Evolutionary conservation across 2,113 vertebrate genomes (phyloP), one percentile per base, ranked within the genome.

Genomic region (Epinephelus lanceolatus): DNA sequence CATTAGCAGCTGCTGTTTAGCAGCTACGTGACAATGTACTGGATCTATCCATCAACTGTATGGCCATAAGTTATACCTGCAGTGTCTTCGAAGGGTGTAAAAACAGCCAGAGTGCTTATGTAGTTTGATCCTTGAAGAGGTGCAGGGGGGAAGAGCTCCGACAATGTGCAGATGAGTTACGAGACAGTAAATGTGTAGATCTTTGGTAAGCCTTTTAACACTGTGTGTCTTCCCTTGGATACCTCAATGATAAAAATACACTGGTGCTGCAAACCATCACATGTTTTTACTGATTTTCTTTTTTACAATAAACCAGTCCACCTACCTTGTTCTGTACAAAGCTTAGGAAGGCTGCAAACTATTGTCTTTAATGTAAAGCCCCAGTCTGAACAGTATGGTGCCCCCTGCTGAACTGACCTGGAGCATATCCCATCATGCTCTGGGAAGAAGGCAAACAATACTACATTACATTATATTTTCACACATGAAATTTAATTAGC

Each of bases 1-100:
- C 78, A 81, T 94, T 94, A 94, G 65, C 94, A 90, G 91, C 91
- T 93, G 91, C 86, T 21, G 21, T 83, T 94, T 94, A 90, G n/a
- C n/a, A n/a, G n/a, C 84, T 52, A 85, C 61, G 93, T 89, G 89
- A 87, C 85, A 82, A 88, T 57, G 76, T 33, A 72, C 59, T 23
- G 67, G 33, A 45, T 77, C 76, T 75, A 84, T 89, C 89, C 77
- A 81, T 90, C 89, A 87, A 49, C 69, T 76, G 51, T 47, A 53
- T 13, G 52, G 63, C 52, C 68, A 30, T 27, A 67, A 66, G 65
- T 82, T 80, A 74, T 33, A 72, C 40, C 55, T 51, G 30, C 59
- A 62, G 65, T 6, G 21, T 76, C 12, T 81, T 78, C 15, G 33
- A 21, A 47, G 53, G 52, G 49, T 62, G 66, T 77, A 60, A 72